Base-by-base conservation (phyloP, 2,888 invertebrate genomes). In the Apotomis capreana region DNA sequence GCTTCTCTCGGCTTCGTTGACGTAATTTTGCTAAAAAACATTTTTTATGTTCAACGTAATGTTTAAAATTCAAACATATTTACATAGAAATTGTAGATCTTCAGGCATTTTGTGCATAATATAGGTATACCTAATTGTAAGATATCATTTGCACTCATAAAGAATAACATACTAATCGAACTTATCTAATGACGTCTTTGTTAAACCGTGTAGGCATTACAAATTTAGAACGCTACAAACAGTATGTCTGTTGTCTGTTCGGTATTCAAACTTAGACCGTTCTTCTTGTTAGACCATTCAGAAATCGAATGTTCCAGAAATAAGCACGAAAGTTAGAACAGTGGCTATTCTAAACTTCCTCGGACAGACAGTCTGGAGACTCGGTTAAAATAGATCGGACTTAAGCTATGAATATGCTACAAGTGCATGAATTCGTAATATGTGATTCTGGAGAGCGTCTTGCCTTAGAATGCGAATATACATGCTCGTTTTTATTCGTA, bases 271-370 rank as follows among this genome's bases (percentile, higher is more conserved):
- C 61, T 65, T 57, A 26, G 26, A 26, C 26, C 26, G 55, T 26
- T n/a, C 36, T 40, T 4, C 4, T 64, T 55, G 55, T 10, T 57
- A 15, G 36, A 65, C 44, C 13, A n/a, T 57, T 46, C 44, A 44
- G 54, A 65, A 46, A 61, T n/a, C 40, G 37, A 37, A 57, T 49
- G 49, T 70, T 61, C 67, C 37, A 49, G 44, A 67, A 65, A 65
- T 65, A 70, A 59, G 46, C 49, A n/a, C 15, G 13, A 55, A 70
- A 65, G 60, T 67, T 57, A 8, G 40, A 46, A 26, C 61, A 40
- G 15, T 75, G 76, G 74, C 76, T 76, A 76, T 78, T 78, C 73
- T 69, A 57, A 76, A 76, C 68, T 76, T 71, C 57, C 51, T 71
- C 54, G 64, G 75, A 72, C 74, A 73, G 75, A 61, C 70, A 15